Conservation (phyloP, 2,888 invertebrate species). For the Perizoma affinitatum region DNA sequence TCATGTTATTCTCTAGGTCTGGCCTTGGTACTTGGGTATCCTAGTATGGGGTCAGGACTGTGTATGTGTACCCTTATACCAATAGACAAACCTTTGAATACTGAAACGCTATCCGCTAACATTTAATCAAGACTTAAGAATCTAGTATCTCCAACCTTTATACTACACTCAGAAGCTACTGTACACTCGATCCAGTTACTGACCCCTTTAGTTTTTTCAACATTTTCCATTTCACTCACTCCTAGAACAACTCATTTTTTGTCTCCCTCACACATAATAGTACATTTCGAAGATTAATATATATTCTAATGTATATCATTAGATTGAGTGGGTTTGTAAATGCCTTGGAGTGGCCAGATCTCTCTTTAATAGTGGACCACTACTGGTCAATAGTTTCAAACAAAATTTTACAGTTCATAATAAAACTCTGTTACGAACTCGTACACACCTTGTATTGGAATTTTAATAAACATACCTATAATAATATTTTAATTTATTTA, state of each 20-base stretch:
- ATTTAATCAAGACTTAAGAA: neutral
- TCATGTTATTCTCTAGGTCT: too few relatives aligned
- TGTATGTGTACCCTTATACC: too few relatives aligned
- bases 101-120: too few relatives aligned
- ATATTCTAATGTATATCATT: conserved; percentile 77
- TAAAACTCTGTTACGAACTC: too few relatives aligned
- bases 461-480: too few relatives aligned
- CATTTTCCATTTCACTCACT: conserved; percentile 48
- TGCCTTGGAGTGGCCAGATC: conserved; percentile 26
- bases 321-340: conserved; percentile 66
- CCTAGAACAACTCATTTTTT: conserved; percentile 18
- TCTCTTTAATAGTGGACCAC: conserved; percentile 16
- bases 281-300: conserved; percentile 75
- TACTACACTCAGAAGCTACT: conserved; percentile 55
- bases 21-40: too few relatives aligned
- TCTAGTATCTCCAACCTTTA: conserved; percentile 40
- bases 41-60: too few relatives aligned
- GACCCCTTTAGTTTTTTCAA: conserved; percentile 65
- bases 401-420: too few relatives aligned
- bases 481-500: too few relatives aligned
- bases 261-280: conserved; percentile 63
- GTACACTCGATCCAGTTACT: conserved; percentile 75
- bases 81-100: too few relatives aligned
- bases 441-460: too few relatives aligned
- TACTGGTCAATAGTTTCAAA: neutral